Percentiles rank a stretch among this genome's conserved stretches.
These are phyloP conservation scores for Dryoscopus gambensis DNA, from an alignment of 2,113 vertebrate species.

Conservation along the genomic window DNA sequence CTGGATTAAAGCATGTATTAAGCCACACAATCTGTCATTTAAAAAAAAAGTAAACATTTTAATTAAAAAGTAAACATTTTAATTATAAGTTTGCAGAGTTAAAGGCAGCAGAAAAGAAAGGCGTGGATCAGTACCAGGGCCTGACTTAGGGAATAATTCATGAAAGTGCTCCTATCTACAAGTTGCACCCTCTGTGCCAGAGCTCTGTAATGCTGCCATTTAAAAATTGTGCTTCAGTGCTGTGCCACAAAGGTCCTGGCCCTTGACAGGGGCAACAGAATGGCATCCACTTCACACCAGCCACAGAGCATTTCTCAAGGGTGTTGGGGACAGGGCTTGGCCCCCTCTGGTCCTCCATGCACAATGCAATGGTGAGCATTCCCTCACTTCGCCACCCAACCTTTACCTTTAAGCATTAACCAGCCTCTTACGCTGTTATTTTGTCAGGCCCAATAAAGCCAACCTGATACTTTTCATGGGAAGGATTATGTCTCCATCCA, in stretches of 20 bases:
- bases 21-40: background rate
- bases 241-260: background rate
- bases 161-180: background rate
- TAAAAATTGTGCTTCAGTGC: background rate
- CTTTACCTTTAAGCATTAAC: background rate
- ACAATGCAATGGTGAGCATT: rapidly evolving
- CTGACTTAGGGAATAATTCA: background rate
- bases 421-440: background rate
- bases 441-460: background rate
- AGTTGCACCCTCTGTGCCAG: background rate
- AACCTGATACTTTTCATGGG: background rate
- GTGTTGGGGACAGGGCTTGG: rapidly evolving
- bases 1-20: background rate
- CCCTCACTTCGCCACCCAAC: rapidly evolving
- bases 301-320: background rate
- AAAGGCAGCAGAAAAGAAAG: background rate
- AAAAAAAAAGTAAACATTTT: background rate
- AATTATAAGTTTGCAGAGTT: background rate
- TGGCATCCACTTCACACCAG: background rate
- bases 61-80: background rate
- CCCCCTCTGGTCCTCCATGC: rapidly evolving
- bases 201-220: background rate
- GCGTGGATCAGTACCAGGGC: background rate
- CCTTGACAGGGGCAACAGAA: background rate
- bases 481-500: background rate